Base-by-base conservation (phyloP, 2,888 invertebrate species). In the Melieria crassipennis region DNA sequence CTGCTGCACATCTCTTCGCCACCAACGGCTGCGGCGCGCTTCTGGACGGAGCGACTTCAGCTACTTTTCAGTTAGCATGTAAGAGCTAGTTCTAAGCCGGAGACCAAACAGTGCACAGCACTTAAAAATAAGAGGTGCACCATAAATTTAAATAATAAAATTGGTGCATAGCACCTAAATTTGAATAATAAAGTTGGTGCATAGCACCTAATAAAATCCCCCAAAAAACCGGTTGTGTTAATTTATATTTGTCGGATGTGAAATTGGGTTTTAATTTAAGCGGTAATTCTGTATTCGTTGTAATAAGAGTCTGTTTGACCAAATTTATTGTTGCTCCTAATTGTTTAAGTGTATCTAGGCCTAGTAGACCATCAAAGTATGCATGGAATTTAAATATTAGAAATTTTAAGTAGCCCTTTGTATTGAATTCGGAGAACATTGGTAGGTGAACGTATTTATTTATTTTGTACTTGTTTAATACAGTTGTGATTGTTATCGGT, bases 281-380 rank as follows among this genome's bases (percentile, higher is more conserved):
- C 6, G 13, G 57, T 57, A 30, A 4, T 13, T 5, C 16, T 5
- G 16, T 6, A 30, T 57, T 57, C 1, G 16, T 57, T 16, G 57
- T 57, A 1, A 7, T 57, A 5, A 57, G 57, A 5, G 7, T 13
- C 4, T n/a, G 13, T 13, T 57, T 57, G 16, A 6, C 5, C 6
- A 57, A 9, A 57, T 57, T 9, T 13, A 57, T 13, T 57, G 4
- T 57, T 6, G 16, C 57, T 13, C 30, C 16, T 13, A 57, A 13
- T 7, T 13, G 7, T 56, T 10, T 56, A 10, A 56, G 56, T 56
- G 56, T 7, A 13, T 56, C n/a, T 10, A 56, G 1, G 11, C 11
- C 56, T 7, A 56, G 11, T 56, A 56, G 11, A 13, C 56, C 56
- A 56, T 56, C 56, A 13, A 56, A 56, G 56, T 56, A 56, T 57